phyloP scores from a whole-genome alignment of 2,113 vertebrate species.

The Neodon shergylaensis region DNA sequence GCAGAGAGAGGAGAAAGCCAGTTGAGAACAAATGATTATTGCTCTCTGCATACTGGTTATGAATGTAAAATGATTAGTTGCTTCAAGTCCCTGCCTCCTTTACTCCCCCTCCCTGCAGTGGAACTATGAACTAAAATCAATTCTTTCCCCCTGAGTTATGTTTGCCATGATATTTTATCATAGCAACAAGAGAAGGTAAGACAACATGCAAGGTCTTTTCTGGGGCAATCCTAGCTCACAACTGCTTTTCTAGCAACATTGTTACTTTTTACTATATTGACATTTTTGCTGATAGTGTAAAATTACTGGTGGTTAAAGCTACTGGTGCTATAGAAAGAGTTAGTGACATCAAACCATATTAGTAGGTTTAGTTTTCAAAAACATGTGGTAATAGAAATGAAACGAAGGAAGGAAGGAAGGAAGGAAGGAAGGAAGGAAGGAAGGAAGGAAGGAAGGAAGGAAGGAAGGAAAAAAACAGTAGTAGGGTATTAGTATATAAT shows the following conservation, averaged over 20 bases:
- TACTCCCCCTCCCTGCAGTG: too few species aligned
- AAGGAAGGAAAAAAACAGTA: too few species aligned
- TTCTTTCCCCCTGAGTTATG: not conserved
- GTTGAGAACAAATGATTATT: not conserved
- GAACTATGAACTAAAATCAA: not conserved
- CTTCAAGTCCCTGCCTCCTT: not conserved
- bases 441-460: too few species aligned
- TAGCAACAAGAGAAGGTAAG: not conserved
- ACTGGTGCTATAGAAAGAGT: not conserved
- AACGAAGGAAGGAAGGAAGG: too few species aligned
- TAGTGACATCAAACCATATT: not conserved
- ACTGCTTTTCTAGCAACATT: not conserved
- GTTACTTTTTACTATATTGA: not conserved
- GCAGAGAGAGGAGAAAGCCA: not conserved
- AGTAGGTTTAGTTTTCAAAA: not conserved
- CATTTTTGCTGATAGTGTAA: not conserved
- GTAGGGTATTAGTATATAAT: not conserved
- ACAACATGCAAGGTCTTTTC: not conserved
- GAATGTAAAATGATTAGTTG: not conserved
- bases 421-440: too few species aligned
- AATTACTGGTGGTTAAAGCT: not conserved
- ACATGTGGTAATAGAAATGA: not conserved
- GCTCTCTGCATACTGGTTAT: not conserved
- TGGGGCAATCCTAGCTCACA: not conserved
- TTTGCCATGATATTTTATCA: not conserved